Base-by-base conservation (phyloP, 2,797 vertebrate species). In the Cercopithecus hamlyni region DNA sequence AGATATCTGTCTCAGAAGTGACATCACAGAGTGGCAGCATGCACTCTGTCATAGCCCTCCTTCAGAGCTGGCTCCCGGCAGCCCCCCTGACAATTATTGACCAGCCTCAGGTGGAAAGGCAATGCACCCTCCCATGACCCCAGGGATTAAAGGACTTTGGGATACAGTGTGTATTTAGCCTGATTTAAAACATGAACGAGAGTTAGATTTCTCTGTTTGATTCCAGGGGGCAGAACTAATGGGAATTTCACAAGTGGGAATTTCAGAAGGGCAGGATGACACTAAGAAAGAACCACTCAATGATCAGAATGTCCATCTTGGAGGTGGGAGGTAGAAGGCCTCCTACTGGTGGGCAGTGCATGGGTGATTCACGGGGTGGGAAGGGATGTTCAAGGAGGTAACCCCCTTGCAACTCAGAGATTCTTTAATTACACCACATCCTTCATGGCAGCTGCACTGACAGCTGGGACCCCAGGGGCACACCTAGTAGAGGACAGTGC, bases 271-370 rank as follows among this genome's bases (percentile, higher is more conserved):
- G 24, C 13, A 14, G 24, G 19, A 10, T 57, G 24, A n/a, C 52
- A 6, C 26, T 7, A 41, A 75, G 70, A n/a, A 84, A 58, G 48
- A 79, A 41, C 0, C 45, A 43, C 41, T 57, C 39, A 19, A 0
- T 6, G 57, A 88, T 57, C n/a, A 39, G 88, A 84, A 80, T 15
- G 94, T 55, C 67, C 41, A 4, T 7, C 80, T 76, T 72, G 14
- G 55, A 79, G 84, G 39, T 9, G 7, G 64, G 55, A 30, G 43
- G 36, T 3, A 50, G 73, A 22, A 10, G 10, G 64, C 45, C 39
- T 52, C 48, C 30, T 0, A 0, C 13, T 2, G 0, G 12, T 8
- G 4, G 67, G 57, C 20, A 19, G 30, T 22, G 43, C 39, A 8
- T 9, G 0, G 39, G 11, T 4, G 27, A 72, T 43, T 41, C 75